Conservation (phyloP, 2,888 invertebrate species). For the Pogonocherus hispidulus region DNA sequence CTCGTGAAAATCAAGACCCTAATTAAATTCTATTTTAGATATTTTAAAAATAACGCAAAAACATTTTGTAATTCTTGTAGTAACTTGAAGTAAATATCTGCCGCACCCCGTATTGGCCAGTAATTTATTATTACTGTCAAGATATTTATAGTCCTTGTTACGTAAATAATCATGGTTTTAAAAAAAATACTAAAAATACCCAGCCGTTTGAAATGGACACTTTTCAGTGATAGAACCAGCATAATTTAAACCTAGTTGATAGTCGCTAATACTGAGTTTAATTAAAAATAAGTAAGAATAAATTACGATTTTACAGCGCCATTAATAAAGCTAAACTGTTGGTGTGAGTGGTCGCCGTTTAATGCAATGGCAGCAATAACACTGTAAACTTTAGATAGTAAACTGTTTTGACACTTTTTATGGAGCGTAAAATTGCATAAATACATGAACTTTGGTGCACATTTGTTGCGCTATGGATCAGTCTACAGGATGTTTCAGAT, state of each 20-base stretch:
- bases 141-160: too few species aligned
- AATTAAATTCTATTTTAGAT: too few species aligned
- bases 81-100: too few species aligned
- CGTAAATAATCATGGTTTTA: too few species aligned
- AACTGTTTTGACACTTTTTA: conserved; percentile 56
- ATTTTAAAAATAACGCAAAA: too few species aligned
- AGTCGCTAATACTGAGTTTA: conserved; percentile 11
- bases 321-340: conserved; percentile 21
- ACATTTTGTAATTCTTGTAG: too few species aligned
- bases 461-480: conserved; percentile 9
- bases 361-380: conserved; percentile 18
- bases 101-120: too few species aligned
- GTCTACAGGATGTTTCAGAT: too few species aligned
- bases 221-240: not conserved
- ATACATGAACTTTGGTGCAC: conserved; percentile 22
- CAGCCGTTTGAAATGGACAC: not conserved
- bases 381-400: conserved; percentile 46
- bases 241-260: conserved; percentile 3
- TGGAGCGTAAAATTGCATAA: conserved; percentile 54
- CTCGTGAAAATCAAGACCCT: too few species aligned
- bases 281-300: conserved; percentile 21
- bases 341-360: conserved; percentile 19
- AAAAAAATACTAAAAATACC: not conserved
- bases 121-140: too few species aligned
- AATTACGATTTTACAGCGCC: conserved; percentile 17